phyloP scores from a whole-genome alignment of 2,888 invertebrate genomes.

The Machimus atricapillus region DNA sequence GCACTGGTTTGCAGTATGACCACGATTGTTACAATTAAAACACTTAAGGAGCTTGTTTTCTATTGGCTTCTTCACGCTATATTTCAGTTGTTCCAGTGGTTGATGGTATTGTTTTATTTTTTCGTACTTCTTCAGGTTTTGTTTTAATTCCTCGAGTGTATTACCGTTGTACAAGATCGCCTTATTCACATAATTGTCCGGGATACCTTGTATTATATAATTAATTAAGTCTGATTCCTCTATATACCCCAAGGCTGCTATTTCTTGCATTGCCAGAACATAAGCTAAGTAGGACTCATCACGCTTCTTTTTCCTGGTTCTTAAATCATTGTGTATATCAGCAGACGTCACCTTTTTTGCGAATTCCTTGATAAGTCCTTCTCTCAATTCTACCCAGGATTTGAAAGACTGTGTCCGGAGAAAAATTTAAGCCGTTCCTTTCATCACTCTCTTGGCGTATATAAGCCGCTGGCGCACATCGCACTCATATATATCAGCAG shows the following conservation, averaged over 20 bases:
- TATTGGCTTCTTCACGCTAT: neutral
- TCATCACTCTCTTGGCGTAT: slow-evolving; percentile 30
- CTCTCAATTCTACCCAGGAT: slow-evolving; percentile 34
- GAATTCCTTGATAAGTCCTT: slow-evolving; percentile 38
- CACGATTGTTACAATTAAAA: neutral
- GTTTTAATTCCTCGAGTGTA: no score
- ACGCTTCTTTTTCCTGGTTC: slow-evolving; percentile 15
- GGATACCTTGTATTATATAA: no score
- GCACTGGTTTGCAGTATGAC: neutral
- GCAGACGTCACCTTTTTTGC: slow-evolving; percentile 33
- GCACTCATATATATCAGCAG: no score
- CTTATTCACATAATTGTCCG: no score
- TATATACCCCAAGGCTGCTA: slow-evolving; percentile 17
- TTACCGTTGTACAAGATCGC: no score
- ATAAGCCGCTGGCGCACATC: neutral
- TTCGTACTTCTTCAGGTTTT: no score
- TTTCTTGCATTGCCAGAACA: slow-evolving; percentile 39
- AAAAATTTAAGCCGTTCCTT: slow-evolving; percentile 41
- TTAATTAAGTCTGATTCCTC: slow-evolving; percentile 34
- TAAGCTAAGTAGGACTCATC: slow-evolving; percentile 40
- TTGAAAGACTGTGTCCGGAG: slow-evolving; percentile 5
- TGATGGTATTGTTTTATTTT: no score
- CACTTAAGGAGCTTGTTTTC: neutral
- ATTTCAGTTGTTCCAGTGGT: neutral
- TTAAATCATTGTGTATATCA: slow-evolving; percentile 34